Conservation (phyloP, 2,888 invertebrate species). For the Neoascia interrupta region DNA sequence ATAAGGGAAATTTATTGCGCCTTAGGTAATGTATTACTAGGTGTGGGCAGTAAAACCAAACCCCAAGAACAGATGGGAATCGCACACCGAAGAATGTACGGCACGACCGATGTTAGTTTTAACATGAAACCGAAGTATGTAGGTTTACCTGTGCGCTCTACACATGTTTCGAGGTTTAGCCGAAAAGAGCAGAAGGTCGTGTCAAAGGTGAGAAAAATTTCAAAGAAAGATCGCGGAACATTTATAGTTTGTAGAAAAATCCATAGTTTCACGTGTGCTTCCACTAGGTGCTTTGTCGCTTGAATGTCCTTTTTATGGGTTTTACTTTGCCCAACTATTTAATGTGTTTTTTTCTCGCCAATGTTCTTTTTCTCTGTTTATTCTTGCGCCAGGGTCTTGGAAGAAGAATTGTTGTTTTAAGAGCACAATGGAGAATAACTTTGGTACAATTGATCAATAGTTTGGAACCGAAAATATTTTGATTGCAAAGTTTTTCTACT, state of each 20-base stretch:
- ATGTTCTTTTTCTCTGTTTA: too few relatives aligned
- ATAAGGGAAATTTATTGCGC: constrained; percentile 63
- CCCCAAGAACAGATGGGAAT: neutral
- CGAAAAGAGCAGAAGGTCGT: constrained; percentile 19
- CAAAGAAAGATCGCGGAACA: constrained; percentile 53
- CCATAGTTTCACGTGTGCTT: constrained; percentile 5
- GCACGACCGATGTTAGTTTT: too few relatives aligned
- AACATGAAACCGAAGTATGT: constrained; percentile 14
- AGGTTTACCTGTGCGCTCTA: too few relatives aligned
- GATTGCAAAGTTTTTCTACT: too few relatives aligned
- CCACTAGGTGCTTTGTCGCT: constrained; percentile 35
- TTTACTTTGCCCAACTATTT: constrained; percentile 34
- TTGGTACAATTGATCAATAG: too few relatives aligned
- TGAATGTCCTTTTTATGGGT: constrained; percentile 54
- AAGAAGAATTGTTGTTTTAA: too few relatives aligned
- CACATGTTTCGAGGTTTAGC: too few relatives aligned
- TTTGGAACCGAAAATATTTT: too few relatives aligned
- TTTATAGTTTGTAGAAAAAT: constrained; percentile 52
- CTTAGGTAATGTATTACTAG: constrained; percentile 36
- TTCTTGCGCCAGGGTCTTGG: too few relatives aligned
- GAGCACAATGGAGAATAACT: too few relatives aligned
- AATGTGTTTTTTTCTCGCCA: too few relatives aligned
- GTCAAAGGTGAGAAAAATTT: constrained; percentile 55
- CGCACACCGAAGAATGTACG: too few relatives aligned
- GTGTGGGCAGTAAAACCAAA: constrained; percentile 37